Conservation (phyloP, 2,888 invertebrate species). For the Agrochola lychnidis region DNA sequence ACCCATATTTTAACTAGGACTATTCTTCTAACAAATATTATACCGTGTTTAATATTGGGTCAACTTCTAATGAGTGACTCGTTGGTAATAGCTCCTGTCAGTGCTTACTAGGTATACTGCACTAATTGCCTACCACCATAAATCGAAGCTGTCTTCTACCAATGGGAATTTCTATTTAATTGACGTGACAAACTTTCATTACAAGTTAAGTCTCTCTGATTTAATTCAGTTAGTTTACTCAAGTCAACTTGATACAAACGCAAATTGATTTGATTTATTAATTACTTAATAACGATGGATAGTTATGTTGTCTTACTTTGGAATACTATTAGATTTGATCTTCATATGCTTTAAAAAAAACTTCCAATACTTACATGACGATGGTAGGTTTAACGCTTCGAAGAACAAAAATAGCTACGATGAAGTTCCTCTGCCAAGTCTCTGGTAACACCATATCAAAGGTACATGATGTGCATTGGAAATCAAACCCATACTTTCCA, state of each 20-base stretch:
- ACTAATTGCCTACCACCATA: slow-evolving; percentile 23
- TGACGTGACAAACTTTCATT: slow-evolving; percentile 31
- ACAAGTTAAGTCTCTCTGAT: slow-evolving; percentile 25
- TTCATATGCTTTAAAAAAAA: background rate
- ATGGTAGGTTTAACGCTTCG: slow-evolving; percentile 82
- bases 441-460: slow-evolving; percentile 81
- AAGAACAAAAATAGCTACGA: slow-evolving; percentile 77
- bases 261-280: slow-evolving; percentile 28
- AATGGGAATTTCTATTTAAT: slow-evolving; percentile 27
- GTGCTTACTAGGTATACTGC: slow-evolving; percentile 4
- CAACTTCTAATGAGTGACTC: slow-evolving; percentile 3
- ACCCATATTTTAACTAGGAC: background rate
- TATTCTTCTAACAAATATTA: background rate
- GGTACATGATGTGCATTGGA: slow-evolving; percentile 83
- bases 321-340: background rate
- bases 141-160: slow-evolving; percentile 20
- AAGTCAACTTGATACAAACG: slow-evolving; percentile 5
- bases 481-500: slow-evolving; percentile 83
- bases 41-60: background rate
- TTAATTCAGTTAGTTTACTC: slow-evolving; percentile 29
- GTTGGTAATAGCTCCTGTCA: slow-evolving; percentile 13
- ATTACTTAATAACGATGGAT: slow-evolving; percentile 11
- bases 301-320: background rate
- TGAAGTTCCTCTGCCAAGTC: slow-evolving; percentile 76
- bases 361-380: slow-evolving; percentile 80